Conservation (phyloP, 2,888 invertebrate species). For the Synergus umbraculus region DNA sequence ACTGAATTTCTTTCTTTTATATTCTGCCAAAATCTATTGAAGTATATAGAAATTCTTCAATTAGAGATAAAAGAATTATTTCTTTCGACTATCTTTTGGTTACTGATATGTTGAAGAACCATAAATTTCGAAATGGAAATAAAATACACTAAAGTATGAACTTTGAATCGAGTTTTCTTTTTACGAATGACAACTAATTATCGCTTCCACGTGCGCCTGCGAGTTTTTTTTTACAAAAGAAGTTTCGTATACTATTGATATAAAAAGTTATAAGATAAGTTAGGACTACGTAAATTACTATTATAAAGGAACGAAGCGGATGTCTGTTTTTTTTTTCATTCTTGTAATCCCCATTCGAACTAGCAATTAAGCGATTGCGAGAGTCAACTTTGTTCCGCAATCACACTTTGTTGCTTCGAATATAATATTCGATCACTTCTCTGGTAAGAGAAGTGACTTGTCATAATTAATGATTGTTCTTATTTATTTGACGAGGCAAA, state of each 20-base stretch:
- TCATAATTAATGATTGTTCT: constrained; percentile 4
- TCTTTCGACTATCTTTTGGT: too few species aligned
- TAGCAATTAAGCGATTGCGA: not conserved
- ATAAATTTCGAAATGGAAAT: not conserved
- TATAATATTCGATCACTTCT: not conserved
- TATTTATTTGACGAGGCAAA: constrained; percentile 5
- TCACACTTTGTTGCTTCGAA: not conserved
- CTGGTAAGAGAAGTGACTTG: not conserved
- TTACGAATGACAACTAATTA: constrained; percentile 20
- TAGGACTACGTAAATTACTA: too few species aligned
- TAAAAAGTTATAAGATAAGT: not conserved
- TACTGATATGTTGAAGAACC: too few species aligned
- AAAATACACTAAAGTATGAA: not conserved
- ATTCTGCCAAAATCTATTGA: not conserved
- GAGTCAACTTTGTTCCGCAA: not conserved
- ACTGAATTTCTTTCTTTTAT: not conserved
- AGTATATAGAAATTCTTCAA: too few species aligned
- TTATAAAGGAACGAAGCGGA: not conserved
- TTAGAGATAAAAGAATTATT: too few species aligned
- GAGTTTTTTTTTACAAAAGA: not conserved
- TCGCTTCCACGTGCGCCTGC: constrained; percentile 1
- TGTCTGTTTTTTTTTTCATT: not conserved
- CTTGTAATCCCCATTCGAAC: not conserved
- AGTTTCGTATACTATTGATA: not conserved
- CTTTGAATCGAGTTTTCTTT: not conserved